Evolutionary conservation across 1,140 invertebrate species (phyloP).

Genomic region (Amyelois transitella): DNA sequence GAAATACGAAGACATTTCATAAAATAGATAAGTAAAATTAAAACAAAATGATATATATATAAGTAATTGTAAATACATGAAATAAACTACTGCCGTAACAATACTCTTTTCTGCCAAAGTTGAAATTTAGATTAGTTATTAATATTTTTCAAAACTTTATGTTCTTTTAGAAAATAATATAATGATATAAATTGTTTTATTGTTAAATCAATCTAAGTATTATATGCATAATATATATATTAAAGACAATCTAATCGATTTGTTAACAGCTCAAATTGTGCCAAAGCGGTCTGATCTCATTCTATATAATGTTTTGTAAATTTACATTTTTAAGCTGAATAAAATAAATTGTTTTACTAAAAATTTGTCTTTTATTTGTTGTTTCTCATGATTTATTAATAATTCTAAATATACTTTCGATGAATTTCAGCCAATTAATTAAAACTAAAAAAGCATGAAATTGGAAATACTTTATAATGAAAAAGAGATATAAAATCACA

Average conservation of each 20-base stretch:
- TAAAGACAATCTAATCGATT: conserved; percentile 4
- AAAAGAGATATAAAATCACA: too few species aligned
- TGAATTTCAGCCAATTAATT: too few species aligned
- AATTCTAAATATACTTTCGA: too few species aligned
- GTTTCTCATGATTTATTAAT: too few species aligned
- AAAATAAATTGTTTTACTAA: conserved; percentile 47
- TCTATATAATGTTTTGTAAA: conserved; percentile 57
- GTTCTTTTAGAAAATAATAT: too few species aligned
- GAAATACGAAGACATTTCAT: conserved; percentile 3
- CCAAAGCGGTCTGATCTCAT: conserved; percentile 32
- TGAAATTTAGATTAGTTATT: too few species aligned
- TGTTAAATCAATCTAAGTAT: not conserved
- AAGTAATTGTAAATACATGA: conserved; percentile 4
- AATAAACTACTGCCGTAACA: not conserved
- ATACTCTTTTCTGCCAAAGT: not conserved
- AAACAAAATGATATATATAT: not conserved
- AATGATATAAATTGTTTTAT: too few species aligned
- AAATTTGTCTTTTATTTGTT: not conserved
- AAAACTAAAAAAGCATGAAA: too few species aligned
- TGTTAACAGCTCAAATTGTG: conserved; percentile 35
- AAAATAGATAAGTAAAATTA: not conserved
- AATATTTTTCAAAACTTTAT: too few species aligned
- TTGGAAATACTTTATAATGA: too few species aligned
- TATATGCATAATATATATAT: not conserved
- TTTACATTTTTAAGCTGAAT: conserved; percentile 45